Evolutionary conservation across 2,797 vertebrate species (phyloP), one percentile per base, ranked within the genome.

Genomic region (Sebastes kiyomatsui): DNA sequence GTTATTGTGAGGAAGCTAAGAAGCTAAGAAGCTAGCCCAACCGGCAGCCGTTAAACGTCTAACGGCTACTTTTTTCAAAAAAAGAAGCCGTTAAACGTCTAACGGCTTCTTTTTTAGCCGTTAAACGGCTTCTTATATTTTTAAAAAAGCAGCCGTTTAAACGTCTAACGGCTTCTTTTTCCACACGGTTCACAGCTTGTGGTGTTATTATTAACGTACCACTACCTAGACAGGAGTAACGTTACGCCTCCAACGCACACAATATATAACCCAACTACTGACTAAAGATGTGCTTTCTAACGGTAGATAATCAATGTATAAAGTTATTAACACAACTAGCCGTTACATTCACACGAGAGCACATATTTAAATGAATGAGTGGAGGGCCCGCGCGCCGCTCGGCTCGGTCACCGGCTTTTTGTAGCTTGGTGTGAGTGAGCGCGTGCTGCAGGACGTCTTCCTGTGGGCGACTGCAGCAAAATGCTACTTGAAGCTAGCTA

Each of bases 391-490:
- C 83, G 89, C 86, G 80, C 56, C 35, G 13, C 35, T 38, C 35
- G 35, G 35, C 35, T 77, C 18, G 82, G 56, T 80, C 87, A 54
- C 91, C 92, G 92, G 93, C 87, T 88, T 82, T 49, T 77, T 88
- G 33, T 38, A 88, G 84, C 86, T 38, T 22, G 67, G 35, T 38
- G 35, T 6, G 35, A 38, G 35, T 42, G 87, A 89, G 83, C 87
- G 90, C 90, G 81, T 93, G 93, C 90, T 93, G 93, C 92, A 92
- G 88, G 58, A 76, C 81, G 70, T 76, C 86, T 92, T 91, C 82
- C 88, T 84, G 90, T 90, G 86, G 87, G 88, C 83, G 92, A 93
- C 91, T 92, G 92, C 92, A 93, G 89, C 90, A 94, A 84, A 87
- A 38, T 42, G 80, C 85, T 87, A 83, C 79, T 80, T 84, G 73